These are phyloP conservation scores for Strigamia maritima DNA, from an alignment of 2,888 invertebrate genomes.

Conservation along the genomic window DNA sequence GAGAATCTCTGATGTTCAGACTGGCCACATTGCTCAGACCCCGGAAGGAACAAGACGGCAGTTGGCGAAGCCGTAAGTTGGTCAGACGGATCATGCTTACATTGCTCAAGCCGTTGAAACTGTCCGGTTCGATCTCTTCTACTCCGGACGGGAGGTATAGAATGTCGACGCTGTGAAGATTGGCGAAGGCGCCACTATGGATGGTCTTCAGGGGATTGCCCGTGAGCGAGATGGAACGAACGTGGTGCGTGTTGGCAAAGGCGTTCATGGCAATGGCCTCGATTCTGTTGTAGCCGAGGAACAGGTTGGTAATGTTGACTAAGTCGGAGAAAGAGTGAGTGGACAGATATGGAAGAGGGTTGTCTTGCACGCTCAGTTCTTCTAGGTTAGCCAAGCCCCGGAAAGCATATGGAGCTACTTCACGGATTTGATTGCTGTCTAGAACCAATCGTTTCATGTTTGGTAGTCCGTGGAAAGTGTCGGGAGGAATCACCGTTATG, in stretches of 20 bases:
- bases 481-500: conserved; percentile 73
- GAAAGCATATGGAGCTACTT: conserved; percentile 80
- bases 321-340: conserved; percentile 80
- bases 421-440: conserved; percentile 80
- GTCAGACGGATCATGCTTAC: conserved; percentile 77
- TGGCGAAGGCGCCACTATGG: conserved; percentile 77
- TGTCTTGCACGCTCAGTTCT: conserved; percentile 73
- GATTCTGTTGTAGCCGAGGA: conserved; percentile 53
- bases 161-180: conserved; percentile 75
- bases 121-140: conserved; percentile 69
- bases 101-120: conserved; percentile 75
- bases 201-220: conserved; percentile 77
- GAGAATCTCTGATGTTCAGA: conserved; percentile 68
- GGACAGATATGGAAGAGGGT: conserved; percentile 74
- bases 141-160: conserved; percentile 80
- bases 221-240: conserved; percentile 74
- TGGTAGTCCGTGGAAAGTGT: conserved; percentile 78
- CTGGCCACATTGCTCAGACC: conserved; percentile 72
- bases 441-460: conserved; percentile 75
- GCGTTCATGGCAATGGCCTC: conserved; percentile 65
- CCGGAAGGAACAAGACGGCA: conserved; percentile 69
- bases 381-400: conserved; percentile 70
- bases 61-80: conserved; percentile 74
- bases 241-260: conserved; percentile 77
- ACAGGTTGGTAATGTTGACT: conserved; percentile 67